Evolutionary conservation across 1,140 invertebrate genomes (phyloP), one percentile per base, ranked within the genome.

Genomic region (Drosophila lacteicornis): DNA sequence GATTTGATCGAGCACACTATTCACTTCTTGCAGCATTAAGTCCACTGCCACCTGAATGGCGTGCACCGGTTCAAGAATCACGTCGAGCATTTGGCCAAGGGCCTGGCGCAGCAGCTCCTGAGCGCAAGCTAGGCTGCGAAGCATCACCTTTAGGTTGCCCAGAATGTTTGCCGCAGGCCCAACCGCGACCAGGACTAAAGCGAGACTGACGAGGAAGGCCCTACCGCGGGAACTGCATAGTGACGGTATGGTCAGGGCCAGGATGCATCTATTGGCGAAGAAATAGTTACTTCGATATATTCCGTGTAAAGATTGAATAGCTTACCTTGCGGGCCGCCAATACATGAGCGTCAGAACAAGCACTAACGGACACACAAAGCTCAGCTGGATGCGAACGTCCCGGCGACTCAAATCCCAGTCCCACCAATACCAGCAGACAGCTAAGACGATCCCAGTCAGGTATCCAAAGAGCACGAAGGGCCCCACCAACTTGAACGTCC

Each of bases 131-230:
- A 97, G 91, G 47, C 95, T 97, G 80, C 97, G 95, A 0, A 96
- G 94, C 27, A 98, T 92, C 0, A 97, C 94, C 76, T 95, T 94
- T 19, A 95, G 95, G 92, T 98, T 98, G 75, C 95, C 94, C 25
- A 96, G 82, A 12, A 95, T 96, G 91, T 98, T 98, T 53, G 95
- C 95, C 0, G 95, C 95, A 0, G 97, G 97, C 13, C 97, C 96
- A 2, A 95, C 95, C 27, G 97, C 92, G 7, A 96, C 95, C 22
- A 98, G 91, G 13, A 97, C 94, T 60, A 97, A 94, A 4, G 96
- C 96, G 79, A 97, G 96, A 1, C 96, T 95, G 17, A 98, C 93
- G 1, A 98, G 88, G 19, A 96, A 95, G 47, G 96, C 95, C 25
- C 97, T 93, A 2, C 97, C 97, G 42, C 95, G 94, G 66, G 96